Base-by-base conservation (phyloP, 92 coral and sea anemone genomes). In the Zoanthus gigantus region DNA sequence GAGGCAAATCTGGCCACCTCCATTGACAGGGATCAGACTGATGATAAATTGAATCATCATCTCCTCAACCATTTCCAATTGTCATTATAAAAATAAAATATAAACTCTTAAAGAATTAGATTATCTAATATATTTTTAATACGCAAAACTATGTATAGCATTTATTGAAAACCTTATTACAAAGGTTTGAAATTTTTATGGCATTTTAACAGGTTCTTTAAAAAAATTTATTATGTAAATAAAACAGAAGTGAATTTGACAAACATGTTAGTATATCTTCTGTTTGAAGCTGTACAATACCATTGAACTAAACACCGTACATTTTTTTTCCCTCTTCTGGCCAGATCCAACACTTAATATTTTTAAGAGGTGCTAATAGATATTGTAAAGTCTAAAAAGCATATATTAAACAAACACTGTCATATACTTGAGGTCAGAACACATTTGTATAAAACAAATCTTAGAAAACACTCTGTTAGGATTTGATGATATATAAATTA, bases 301-400 rank as follows among this genome's bases (percentile, higher is more conserved):
- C 54, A 37, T 37, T 37, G 61, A 81, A n/a, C 6, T 50, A 50
- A 50, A 50, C 56, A 50, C 56, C 5, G 56, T 50, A 11, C 56
- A 1, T 50, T 7, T 2, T 50, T 50, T 50, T 50, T 50, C 56
- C 9, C 56, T 50, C 12, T 65, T 66, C 75, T 17, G 58, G 66
- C 0, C 4, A 81, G 61, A 66, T 48, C 63, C 75, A 81, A 66
- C 66, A 46, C 16, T n/a, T 34, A 18, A 32, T 66, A 50, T 23
- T 66, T 44, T 18, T 6, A 10, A 28, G 42, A 65, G 85, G 85
- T 81, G 75, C 30, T 81, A 81, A 81, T 65, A 73, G 32, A 30
- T 9, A 53, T 15, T 65, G 0, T 29, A 14, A 29, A 14, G 15
- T 2, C 47, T 1, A 32, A 23, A 48, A 28, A 12, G 45, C 46